Percentiles rank a stretch among this genome's conserved stretches.
These are phyloP conservation scores for Athetis lepigone DNA, from an alignment of 2,888 invertebrate species.

Conservation along the genomic window DNA sequence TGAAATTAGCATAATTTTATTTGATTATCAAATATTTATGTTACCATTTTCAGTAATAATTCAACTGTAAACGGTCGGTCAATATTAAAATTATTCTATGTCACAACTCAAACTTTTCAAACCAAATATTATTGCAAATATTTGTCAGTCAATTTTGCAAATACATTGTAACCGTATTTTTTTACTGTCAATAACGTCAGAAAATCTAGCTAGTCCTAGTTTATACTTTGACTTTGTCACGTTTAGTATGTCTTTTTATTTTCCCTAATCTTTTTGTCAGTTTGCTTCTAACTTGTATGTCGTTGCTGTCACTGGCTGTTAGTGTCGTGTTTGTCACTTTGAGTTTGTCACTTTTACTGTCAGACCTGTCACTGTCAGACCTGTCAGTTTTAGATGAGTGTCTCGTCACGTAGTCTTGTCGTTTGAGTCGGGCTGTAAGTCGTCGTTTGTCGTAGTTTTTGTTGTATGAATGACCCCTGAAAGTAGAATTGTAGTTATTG, in stretches of 20 bases:
- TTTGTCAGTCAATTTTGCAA: conserved; percentile 26
- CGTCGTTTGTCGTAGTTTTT: conserved; percentile 69
- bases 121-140: conserved; percentile 11
- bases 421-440: conserved; percentile 73
- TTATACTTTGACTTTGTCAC: conserved; percentile 12
- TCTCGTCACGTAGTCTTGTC: conserved; percentile 64
- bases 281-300: too few species aligned
- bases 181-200: conserved; percentile 13
- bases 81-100: background rate
- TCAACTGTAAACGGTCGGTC: conserved; percentile 4
- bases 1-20: background rate
- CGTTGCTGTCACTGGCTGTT: too few species aligned
- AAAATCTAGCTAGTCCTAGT: conserved; percentile 3
- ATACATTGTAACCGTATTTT: too few species aligned
- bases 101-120: conserved; percentile 12
- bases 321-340: conserved; percentile 18
- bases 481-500: conserved; percentile 42
- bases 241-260: conserved; percentile 1
- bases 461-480: conserved; percentile 70
- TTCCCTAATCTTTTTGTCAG: too few species aligned
- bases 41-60: background rate
- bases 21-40: background rate
- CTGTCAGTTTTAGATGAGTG: conserved; percentile 58
- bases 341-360: conserved; percentile 26
- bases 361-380: conserved; percentile 57